phyloP scores from a whole-genome alignment of 2,113 vertebrate genomes.

The Perognathus longimembris region DNA sequence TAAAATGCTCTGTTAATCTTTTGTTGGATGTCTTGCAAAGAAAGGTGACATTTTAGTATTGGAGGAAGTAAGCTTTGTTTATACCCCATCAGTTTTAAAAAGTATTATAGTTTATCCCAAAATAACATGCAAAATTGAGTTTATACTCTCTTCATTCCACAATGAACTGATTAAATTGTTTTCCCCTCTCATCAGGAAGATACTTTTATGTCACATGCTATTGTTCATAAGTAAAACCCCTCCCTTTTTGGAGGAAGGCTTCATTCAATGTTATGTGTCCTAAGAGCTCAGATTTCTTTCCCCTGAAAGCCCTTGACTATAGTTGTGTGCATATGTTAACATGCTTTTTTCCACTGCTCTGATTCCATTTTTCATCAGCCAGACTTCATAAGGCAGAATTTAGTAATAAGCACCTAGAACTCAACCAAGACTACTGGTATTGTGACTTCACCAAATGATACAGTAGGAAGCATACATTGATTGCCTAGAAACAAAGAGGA shows the following conservation, averaged over 20 bases:
- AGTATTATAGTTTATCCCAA: not conserved
- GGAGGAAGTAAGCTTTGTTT: not conserved
- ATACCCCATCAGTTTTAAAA: not conserved
- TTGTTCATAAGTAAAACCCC: too few relatives aligned
- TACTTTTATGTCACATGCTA: too few relatives aligned
- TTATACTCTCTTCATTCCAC: not conserved
- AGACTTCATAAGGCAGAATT: constrained; percentile 7
- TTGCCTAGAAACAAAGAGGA: not conserved
- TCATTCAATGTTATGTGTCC: not conserved
- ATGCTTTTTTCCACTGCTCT: not conserved
- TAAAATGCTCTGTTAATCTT: not conserved
- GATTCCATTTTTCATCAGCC: not conserved
- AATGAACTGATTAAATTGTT: not conserved
- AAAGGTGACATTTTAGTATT: not conserved
- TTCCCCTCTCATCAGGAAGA: not conserved
- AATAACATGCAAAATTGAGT: constrained; percentile 7
- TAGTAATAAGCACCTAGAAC: constrained; percentile 27
- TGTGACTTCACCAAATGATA: not conserved
- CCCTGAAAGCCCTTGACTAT: not conserved
- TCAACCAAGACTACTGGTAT: not conserved
- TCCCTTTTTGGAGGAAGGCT: not conserved
- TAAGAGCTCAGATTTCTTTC: not conserved
- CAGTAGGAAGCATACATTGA: constrained; percentile 18
- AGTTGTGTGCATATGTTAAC: not conserved
- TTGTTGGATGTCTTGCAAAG: not conserved